Evolutionary conservation across 2,888 invertebrate genomes (phyloP).

Genomic region (Alcis repandata): DNA sequence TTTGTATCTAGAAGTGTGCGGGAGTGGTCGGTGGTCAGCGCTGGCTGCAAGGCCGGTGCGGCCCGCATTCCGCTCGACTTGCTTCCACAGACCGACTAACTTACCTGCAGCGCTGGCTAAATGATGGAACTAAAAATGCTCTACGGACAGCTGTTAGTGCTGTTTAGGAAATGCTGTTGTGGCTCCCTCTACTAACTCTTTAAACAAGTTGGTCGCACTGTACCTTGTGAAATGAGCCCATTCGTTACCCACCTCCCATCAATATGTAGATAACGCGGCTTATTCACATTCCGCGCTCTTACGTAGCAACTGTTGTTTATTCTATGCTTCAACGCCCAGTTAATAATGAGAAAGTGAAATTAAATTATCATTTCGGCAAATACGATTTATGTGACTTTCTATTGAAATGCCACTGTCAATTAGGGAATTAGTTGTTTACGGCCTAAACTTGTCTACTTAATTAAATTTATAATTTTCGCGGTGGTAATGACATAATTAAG

Average conservation of each 20-base stretch:
- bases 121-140: neutral
- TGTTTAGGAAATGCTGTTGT: constrained; percentile 43
- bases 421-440: constrained; percentile 6
- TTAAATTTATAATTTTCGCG: constrained; percentile 14
- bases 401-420: constrained; percentile 24
- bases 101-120: neutral
- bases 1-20: constrained; percentile 70
- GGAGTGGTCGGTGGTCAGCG: constrained; percentile 83
- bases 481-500: constrained; percentile 12
- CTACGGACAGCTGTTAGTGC: neutral
- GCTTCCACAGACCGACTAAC: constrained; percentile 40
- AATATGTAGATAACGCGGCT: constrained; percentile 54
- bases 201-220: constrained; percentile 26
- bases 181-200: neutral
- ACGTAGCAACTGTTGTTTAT: constrained; percentile 11
- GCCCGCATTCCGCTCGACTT: constrained; percentile 80
- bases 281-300: constrained; percentile 42
- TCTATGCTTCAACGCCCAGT: constrained; percentile 40
- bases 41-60: constrained; percentile 81
- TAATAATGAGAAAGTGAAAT: constrained; percentile 46
- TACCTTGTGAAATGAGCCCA: constrained; percentile 77
- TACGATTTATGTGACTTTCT: constrained; percentile 27
- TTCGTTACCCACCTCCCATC: constrained; percentile 69
- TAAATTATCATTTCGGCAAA: constrained; percentile 39
- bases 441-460: neutral